phyloP scores from a whole-genome alignment of 2,113 vertebrate species.

The Mandrillus leucophaeus region DNA sequence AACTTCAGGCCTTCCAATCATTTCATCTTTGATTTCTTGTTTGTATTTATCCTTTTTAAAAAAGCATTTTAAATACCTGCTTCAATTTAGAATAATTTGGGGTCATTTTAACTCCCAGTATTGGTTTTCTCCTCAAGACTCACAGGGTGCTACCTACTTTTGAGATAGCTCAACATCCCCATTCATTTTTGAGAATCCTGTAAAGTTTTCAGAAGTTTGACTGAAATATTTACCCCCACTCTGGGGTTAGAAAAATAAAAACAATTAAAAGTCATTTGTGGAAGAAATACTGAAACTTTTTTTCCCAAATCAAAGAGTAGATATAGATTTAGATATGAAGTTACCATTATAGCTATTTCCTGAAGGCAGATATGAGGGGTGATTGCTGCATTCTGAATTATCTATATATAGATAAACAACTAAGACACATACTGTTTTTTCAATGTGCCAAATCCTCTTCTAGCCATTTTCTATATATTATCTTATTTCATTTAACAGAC shows the following conservation, averaged over 20 bases:
- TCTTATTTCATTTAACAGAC: background rate
- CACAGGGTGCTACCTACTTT: background rate
- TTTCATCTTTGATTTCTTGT: background rate
- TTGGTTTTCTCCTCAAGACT: background rate
- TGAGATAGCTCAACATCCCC: background rate
- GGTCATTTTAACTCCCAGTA: background rate
- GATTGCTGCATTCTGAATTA: background rate
- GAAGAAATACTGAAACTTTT: background rate
- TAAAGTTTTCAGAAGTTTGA: constrained; percentile 19
- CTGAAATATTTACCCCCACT: background rate
- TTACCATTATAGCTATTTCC: background rate
- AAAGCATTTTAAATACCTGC: background rate
- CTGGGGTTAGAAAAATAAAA: background rate
- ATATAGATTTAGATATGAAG: background rate
- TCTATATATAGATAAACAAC: background rate
- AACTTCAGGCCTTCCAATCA: background rate
- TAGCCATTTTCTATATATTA: background rate
- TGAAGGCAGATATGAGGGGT: background rate
- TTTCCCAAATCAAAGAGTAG: background rate
- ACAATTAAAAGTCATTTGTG: background rate
- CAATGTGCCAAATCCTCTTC: background rate
- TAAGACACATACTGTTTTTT: background rate
- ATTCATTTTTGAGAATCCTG: background rate
- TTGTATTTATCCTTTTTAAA: background rate
- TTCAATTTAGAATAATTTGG: background rate